phyloP scores from a whole-genome alignment of 2,797 vertebrate genomes.

The Molossus molossus region DNA sequence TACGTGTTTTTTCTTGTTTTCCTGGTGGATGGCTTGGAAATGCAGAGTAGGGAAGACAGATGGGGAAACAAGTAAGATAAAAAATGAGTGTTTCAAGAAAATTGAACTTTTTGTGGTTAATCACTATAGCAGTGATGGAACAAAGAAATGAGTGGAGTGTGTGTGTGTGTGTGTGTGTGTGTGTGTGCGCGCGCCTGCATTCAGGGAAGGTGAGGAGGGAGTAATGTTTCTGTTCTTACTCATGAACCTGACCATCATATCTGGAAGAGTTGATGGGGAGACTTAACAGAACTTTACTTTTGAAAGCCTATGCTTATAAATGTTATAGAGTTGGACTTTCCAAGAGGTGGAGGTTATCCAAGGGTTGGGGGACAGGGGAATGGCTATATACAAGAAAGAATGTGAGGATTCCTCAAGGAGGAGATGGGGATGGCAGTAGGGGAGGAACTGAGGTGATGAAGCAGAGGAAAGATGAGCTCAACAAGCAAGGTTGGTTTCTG shows the following conservation, averaged over 20 bases:
- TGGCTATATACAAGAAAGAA: slow-evolving; percentile 22
- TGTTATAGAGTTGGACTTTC: slow-evolving; percentile 65
- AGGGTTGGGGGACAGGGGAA: slow-evolving; percentile 71
- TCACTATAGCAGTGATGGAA: slow-evolving; percentile 49
- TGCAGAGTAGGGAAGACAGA: not conserved
- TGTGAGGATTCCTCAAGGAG: slow-evolving; percentile 44
- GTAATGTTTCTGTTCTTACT: slow-evolving; percentile 65
- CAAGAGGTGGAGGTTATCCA: slow-evolving; percentile 80
- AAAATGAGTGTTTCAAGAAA: slow-evolving; percentile 57
- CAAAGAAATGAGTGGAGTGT: not conserved
- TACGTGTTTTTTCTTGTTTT: not conserved
- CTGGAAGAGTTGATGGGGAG: slow-evolving; percentile 67
- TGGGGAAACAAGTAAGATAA: slow-evolving; percentile 28
- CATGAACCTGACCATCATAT: slow-evolving; percentile 48
- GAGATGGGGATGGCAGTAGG: not conserved
- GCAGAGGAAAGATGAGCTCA: not conserved
- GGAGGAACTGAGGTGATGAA: not conserved
- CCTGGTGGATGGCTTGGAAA: slow-evolving; percentile 60
- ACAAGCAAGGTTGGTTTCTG: not conserved
- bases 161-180: not conserved
- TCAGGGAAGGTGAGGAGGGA: slow-evolving; percentile 63
- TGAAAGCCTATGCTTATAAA: slow-evolving; percentile 65
- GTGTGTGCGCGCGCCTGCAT: not conserved
- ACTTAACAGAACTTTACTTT: slow-evolving; percentile 48
- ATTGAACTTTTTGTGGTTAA: slow-evolving; percentile 50